Evolutionary conservation across 2,888 invertebrate genomes (phyloP).

Genomic region (Panopea generosa): DNA sequence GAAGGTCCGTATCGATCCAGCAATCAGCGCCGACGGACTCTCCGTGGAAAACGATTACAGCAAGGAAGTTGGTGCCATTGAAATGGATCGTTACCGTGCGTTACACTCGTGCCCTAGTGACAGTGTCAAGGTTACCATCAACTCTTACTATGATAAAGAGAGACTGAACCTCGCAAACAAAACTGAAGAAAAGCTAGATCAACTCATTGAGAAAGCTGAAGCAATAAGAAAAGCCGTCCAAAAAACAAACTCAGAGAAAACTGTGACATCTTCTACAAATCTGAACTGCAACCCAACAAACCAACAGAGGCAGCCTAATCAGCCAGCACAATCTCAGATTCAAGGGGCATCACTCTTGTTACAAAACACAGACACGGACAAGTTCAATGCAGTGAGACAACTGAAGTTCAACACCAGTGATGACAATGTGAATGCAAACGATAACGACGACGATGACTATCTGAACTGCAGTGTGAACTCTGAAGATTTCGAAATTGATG

Average conservation of each 20-base stretch:
- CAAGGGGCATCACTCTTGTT: conserved; percentile 60
- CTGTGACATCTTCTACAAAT: background rate
- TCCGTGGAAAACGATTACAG: conserved; percentile 68
- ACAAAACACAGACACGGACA: conserved; percentile 39
- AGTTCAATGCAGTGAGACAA: conserved; percentile 53
- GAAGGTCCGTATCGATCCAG: conserved; percentile 55
- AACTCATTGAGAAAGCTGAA: conserved; percentile 54
- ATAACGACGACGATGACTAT: conserved; percentile 56
- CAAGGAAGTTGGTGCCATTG: conserved; percentile 66
- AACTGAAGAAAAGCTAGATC: conserved; percentile 55
- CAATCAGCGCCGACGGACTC: conserved; percentile 59
- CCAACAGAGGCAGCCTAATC: background rate
- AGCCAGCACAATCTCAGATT: background rate
- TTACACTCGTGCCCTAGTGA: conserved; percentile 63
- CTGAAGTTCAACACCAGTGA: conserved; percentile 40
- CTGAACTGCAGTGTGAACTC: conserved; percentile 62
- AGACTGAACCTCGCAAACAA: conserved; percentile 49
- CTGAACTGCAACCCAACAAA: no score
- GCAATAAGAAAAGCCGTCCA: conserved; percentile 36
- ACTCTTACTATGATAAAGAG: conserved; percentile 70
- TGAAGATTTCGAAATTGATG: conserved; percentile 64
- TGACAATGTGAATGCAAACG: background rate
- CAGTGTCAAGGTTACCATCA: conserved; percentile 61
- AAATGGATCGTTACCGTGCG: conserved; percentile 72
- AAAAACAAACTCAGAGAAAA: conserved; percentile 21